Conservation (phyloP, 2,888 invertebrate genomes). For the Ophioninae sp. region DNA sequence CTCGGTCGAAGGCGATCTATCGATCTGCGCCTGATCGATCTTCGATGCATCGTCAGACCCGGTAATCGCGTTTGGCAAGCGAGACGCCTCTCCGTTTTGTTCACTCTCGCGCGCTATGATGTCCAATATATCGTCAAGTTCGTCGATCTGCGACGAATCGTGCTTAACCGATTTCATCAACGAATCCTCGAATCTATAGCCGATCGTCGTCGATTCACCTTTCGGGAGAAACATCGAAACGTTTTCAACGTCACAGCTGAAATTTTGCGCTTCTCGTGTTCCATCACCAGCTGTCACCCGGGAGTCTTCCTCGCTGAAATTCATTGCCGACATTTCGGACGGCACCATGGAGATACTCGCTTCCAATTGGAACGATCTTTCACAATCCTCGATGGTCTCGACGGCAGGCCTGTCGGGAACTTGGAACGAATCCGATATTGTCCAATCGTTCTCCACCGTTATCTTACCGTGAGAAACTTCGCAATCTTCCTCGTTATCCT, state of each 20-base stretch:
- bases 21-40: neutral
- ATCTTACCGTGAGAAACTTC: conserved; percentile 46
- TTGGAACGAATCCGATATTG: conserved; percentile 71
- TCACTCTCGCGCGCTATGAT: conserved; percentile 68
- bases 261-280: conserved; percentile 47
- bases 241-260: conserved; percentile 65
- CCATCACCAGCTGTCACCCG: neutral
- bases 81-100: conserved; percentile 28
- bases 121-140: conserved; percentile 70
- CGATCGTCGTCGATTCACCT: conserved; percentile 71
- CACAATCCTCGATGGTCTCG: conserved; percentile 12
- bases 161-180: conserved; percentile 32
- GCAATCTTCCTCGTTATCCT: conserved; percentile 44
- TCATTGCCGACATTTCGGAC: conserved; percentile 31
- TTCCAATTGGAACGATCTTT: conserved; percentile 29
- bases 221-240: conserved; percentile 70
- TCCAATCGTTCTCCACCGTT: conserved; percentile 67
- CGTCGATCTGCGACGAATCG: conserved; percentile 64
- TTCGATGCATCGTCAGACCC: neutral
- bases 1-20: neutral
- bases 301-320: conserved; percentile 45
- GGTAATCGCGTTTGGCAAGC: neutral
- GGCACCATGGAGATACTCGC: conserved; percentile 21
- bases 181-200: conserved; percentile 59
- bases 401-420: conserved; percentile 40